Base-by-base conservation (phyloP, 2,888 invertebrate species). In the Lutraria lutraria region DNA sequence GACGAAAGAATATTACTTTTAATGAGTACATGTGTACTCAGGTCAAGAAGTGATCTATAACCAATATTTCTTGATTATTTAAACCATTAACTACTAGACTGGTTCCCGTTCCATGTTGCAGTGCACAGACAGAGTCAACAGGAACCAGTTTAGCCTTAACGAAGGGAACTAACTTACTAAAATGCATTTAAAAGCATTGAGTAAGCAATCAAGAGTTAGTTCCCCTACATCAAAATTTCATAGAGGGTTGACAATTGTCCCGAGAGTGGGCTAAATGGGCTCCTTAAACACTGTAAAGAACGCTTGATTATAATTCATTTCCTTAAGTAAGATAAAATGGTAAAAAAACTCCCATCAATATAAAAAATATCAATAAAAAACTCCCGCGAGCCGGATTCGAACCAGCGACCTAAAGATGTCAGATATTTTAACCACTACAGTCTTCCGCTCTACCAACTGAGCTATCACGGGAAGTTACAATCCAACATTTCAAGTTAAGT, bases 361-460 rank as follows among this genome's bases (percentile, higher is more conserved):
- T 4, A 25, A 85, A 72, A 82, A 68, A 80, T 29, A 82, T 43
- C 86, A 68, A 79, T n/a, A n/a, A 83, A 83, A 88, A 56, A 63
- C n/a, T 91, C 91, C 89, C 91, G 91, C 88, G 91, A 91, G 60
- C 89, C 90, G 91, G 91, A 92, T 87, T 92, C 86, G 91, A 92
- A 92, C 91, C 90, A 92, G 90, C 68, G 90, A 94, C 94, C 94
- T 94, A 94, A 94, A 91, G 93, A 94, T 94, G 81, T 85, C 94
- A 88, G 89, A 25, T 29, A 19, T 43, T 16, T 56, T n/a, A n/a
- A n/a, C 93, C 90, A 80, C 93, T 94, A 94, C 94, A 94, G 94
- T 94, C 94, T 91, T 94, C 94, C 94, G 94, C 94, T 94, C 94
- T 94, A 93, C 94, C 94, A 94, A 94, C 94, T 94, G 94, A 94